A percentile compares a stretch with the other conserved stretches of the same genome.
Conservation (phyloP, 2,797 vertebrate species). For the Sebastes minor region DNA sequence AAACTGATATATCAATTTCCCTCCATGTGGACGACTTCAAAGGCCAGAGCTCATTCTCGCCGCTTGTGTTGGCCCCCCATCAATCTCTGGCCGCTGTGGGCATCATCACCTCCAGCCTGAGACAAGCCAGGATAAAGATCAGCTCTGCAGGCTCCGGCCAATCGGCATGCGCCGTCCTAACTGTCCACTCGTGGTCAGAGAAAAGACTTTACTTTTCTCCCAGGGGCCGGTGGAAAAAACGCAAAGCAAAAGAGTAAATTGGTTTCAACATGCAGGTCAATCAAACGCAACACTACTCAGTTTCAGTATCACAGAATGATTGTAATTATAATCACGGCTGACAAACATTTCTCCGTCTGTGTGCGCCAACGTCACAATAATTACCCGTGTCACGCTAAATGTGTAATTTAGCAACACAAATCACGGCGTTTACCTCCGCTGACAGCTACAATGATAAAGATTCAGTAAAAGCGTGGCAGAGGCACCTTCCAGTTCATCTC, state of each 20-base stretch:
- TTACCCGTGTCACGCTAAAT: conserved; percentile 74
- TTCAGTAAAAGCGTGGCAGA: conserved; percentile 68
- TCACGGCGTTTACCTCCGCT: conserved; percentile 64
- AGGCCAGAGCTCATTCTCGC: conserved; percentile 88
- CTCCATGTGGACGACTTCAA: conserved; percentile 94
- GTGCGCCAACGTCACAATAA: conserved; percentile 69
- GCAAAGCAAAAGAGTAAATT: conserved; percentile 39
- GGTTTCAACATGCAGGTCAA: conserved; percentile 66
- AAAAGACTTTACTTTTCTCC: conserved; percentile 25
- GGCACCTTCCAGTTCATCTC: conserved; percentile 78
- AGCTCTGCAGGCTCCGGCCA: conserved; percentile 53
- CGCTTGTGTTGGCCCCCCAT: conserved; percentile 91
- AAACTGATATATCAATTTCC: conserved; percentile 97
- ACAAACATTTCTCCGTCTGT: conserved; percentile 70
- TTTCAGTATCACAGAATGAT: conserved; percentile 63
- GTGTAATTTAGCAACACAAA: conserved; percentile 73
- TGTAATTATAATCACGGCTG: conserved; percentile 71
- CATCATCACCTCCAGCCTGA: conserved; percentile 78
- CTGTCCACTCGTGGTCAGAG: conserved; percentile 42
- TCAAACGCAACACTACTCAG: conserved; percentile 61
- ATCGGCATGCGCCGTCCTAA: conserved; percentile 42
- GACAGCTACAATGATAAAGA: conserved; percentile 70
- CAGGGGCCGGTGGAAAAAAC: conserved; percentile 3
- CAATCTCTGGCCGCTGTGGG: conserved; percentile 90
- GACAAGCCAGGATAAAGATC: conserved; percentile 74